A percentile compares a stretch with the other conserved stretches of the same genome.
phyloP scores from a whole-genome alignment of 2,888 invertebrate species.

The Germaria angustata region DNA sequence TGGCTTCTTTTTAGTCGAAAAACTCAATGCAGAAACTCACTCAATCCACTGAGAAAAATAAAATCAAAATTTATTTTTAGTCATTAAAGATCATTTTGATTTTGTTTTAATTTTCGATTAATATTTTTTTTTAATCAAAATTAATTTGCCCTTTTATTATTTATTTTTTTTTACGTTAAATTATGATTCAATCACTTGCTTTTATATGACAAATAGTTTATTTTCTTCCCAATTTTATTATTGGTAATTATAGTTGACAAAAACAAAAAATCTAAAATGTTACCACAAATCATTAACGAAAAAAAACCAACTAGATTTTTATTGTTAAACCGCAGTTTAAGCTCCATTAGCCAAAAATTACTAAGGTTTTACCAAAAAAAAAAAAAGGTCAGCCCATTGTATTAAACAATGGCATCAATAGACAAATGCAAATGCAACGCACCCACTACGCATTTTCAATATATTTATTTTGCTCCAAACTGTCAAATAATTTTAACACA shows the following conservation, averaged over 20 bases:
- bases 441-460: slow-evolving; percentile 25
- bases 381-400: not conserved
- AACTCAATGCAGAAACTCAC: no score
- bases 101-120: no score
- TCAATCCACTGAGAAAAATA: no score
- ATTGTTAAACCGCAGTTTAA: not conserved
- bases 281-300: not conserved
- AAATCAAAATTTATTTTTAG: no score
- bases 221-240: no score
- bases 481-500: slow-evolving; percentile 4
- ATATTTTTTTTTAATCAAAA: no score
- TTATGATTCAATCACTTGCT: no score
- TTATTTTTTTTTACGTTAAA: no score
- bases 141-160: no score
- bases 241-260: slow-evolving; percentile 20
- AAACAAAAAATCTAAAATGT: slow-evolving; percentile 8
- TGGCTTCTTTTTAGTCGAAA: no score
- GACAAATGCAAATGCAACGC: slow-evolving; percentile 26
- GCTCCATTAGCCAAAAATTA: not conserved
- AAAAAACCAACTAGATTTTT: not conserved
- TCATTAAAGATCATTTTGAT: no score
- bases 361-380: not conserved
- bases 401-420: slow-evolving; percentile 2
- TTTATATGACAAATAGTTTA: no score
- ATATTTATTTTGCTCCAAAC: slow-evolving; percentile 17